phyloP scores from a whole-genome alignment of 2,888 invertebrate genomes.

The Cyrtodaria siliqua region DNA sequence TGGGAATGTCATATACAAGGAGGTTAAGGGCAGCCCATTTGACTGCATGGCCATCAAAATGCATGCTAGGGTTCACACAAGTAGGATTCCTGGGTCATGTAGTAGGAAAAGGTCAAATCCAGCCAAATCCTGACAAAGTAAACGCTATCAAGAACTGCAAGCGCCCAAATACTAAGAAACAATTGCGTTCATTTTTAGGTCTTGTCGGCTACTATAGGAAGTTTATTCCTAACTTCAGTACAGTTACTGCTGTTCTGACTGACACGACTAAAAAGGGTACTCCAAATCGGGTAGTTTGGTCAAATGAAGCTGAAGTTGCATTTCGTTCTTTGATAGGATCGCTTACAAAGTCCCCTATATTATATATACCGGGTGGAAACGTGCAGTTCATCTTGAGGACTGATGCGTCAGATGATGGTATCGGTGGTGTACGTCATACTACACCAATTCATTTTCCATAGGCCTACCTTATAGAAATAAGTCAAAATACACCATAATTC shows the following conservation, averaged over 20 bases:
- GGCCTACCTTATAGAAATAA: too few species aligned
- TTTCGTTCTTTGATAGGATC: slow-evolving; percentile 12
- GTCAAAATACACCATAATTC: too few species aligned
- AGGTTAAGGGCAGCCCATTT: slow-evolving; percentile 10
- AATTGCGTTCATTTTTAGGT: slow-evolving; percentile 35
- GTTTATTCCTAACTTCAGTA: slow-evolving; percentile 42
- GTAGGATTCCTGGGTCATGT: slow-evolving; percentile 19
- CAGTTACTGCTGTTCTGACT: slow-evolving; percentile 32
- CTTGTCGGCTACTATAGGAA: slow-evolving; percentile 27
- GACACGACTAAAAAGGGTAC: slow-evolving; percentile 31
- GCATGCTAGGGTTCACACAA: slow-evolving; percentile 8
- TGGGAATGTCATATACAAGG: background rate
- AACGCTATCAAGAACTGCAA: background rate
- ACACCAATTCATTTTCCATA: too few species aligned
- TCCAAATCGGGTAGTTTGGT: slow-evolving; percentile 44
- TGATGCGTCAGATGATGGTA: background rate
- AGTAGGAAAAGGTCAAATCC: slow-evolving; percentile 11
- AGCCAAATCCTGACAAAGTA: slow-evolving; percentile 9
- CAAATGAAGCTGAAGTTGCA: slow-evolving; percentile 12
- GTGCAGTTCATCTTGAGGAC: background rate
- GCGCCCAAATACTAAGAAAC: slow-evolving; percentile 19
- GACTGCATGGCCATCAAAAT: slow-evolving; percentile 29
- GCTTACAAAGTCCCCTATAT: slow-evolving; percentile 25
- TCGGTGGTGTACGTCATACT: slow-evolving; percentile 8
- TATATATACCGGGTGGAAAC: slow-evolving; percentile 25